phyloP scores from a whole-genome alignment of 2,797 vertebrate species.

The Caiman crocodilus region DNA sequence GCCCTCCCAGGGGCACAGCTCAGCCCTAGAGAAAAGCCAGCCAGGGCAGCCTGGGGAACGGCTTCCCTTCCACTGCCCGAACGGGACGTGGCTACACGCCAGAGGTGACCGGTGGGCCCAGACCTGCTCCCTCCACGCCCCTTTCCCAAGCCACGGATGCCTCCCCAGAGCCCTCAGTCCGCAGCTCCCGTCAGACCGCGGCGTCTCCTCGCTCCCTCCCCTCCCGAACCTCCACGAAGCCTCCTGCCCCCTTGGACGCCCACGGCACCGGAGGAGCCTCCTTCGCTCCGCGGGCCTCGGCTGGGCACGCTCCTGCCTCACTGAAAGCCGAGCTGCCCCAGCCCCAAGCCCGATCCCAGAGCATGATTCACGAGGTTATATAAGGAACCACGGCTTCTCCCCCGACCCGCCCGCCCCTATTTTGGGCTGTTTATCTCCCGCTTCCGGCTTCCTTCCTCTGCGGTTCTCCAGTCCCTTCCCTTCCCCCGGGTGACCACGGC shows the following conservation, averaged over 20 bases:
- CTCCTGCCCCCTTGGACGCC: accelerated
- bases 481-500: background rate
- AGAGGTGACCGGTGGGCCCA: too few species aligned
- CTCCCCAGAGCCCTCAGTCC: background rate
- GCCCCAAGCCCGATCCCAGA: background rate
- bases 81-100: too few species aligned
- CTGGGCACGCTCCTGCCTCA: too few species aligned
- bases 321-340: background rate
- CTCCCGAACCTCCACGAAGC: background rate
- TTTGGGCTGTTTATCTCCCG: background rate
- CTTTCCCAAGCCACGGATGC: background rate
- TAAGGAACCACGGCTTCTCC: background rate
- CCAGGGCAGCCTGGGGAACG: background rate
- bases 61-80: background rate
- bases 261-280: background rate
- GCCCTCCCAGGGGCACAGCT: background rate
- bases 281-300: background rate
- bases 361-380: conserved; percentile 14
- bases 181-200: background rate
- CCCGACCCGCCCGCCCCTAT: background rate
- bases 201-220: background rate
- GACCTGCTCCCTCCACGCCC: background rate
- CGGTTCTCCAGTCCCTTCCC: background rate
- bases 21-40: background rate
- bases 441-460: background rate